These are phyloP conservation scores for Phengaris arion DNA, from an alignment of 2,888 invertebrate species.

Conservation along the genomic window DNA sequence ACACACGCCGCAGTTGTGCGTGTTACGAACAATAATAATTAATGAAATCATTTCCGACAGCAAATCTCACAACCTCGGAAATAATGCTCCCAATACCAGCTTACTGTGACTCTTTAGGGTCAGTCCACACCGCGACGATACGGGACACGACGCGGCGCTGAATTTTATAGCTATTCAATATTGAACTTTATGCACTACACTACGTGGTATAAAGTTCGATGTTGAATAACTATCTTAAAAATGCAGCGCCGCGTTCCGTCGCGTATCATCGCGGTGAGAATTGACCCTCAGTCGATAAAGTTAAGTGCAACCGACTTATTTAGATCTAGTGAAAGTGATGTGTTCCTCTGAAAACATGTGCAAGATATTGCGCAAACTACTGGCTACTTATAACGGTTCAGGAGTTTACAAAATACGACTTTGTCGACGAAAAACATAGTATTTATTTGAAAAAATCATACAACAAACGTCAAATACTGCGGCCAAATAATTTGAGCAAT, in stretches of 20 bases:
- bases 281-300: slow-evolving; percentile 48
- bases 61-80: slow-evolving; percentile 78
- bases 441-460: slow-evolving; percentile 33
- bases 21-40: slow-evolving; percentile 62
- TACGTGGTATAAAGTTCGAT: too few relatives aligned
- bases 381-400: slow-evolving; percentile 13
- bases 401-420: slow-evolving; percentile 38
- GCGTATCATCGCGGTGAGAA: too few relatives aligned
- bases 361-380: slow-evolving; percentile 33
- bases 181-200: too few relatives aligned
- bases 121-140: too few relatives aligned
- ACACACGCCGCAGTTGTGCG: slow-evolving; percentile 74
- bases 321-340: slow-evolving; percentile 30
- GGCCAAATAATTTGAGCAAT: slow-evolving; percentile 72
- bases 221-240: too few relatives aligned
- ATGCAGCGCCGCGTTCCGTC: too few relatives aligned
- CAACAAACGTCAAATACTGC: slow-evolving; percentile 43
- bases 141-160: too few relatives aligned
- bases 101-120: slow-evolving; percentile 55
- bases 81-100: slow-evolving; percentile 80
- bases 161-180: too few relatives aligned
- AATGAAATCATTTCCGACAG: slow-evolving; percentile 77
- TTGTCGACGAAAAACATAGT: slow-evolving; percentile 28
- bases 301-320: slow-evolving; percentile 51
- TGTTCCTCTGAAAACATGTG: slow-evolving; percentile 28